These are phyloP conservation scores for Lutjanus campechanus DNA, from an alignment of 2,797 vertebrate species.

Conservation along the genomic window DNA sequence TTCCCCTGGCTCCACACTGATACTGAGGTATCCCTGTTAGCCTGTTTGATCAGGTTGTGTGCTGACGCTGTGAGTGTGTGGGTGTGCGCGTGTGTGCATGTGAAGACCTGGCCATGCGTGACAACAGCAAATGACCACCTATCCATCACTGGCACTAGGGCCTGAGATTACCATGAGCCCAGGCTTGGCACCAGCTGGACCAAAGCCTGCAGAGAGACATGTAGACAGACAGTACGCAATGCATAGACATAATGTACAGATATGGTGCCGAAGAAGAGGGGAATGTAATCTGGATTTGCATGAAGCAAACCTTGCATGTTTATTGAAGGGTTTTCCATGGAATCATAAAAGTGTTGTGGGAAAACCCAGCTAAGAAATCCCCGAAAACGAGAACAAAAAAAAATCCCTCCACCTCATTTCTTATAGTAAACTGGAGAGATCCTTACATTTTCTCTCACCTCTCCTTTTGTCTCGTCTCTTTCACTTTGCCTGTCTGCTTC, in stretches of 20 bases:
- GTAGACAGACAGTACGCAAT: constrained; percentile 16
- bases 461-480: constrained; percentile 36
- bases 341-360: constrained; percentile 54
- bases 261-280: neutral
- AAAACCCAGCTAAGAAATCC: constrained; percentile 73
- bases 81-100: constrained; percentile 24
- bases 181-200: constrained; percentile 71
- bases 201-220: constrained; percentile 54
- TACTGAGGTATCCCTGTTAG: constrained; percentile 61
- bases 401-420: constrained; percentile 62
- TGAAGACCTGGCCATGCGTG: constrained; percentile 68
- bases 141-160: constrained; percentile 60
- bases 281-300: constrained; percentile 32
- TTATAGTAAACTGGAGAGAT: constrained; percentile 54
- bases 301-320: constrained; percentile 17
- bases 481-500: constrained; percentile 44
- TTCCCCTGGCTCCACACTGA: constrained; percentile 60
- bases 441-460: constrained; percentile 46
- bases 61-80: constrained; percentile 34
- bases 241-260: constrained; percentile 21
- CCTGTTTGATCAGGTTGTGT: constrained; percentile 81
- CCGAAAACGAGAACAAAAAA: constrained; percentile 23
- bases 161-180: constrained; percentile 71
- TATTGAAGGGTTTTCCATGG: constrained; percentile 38
- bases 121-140: constrained; percentile 73